Conservation (phyloP, 1,140 invertebrate species). For the Nasonia giraulti region DNA sequence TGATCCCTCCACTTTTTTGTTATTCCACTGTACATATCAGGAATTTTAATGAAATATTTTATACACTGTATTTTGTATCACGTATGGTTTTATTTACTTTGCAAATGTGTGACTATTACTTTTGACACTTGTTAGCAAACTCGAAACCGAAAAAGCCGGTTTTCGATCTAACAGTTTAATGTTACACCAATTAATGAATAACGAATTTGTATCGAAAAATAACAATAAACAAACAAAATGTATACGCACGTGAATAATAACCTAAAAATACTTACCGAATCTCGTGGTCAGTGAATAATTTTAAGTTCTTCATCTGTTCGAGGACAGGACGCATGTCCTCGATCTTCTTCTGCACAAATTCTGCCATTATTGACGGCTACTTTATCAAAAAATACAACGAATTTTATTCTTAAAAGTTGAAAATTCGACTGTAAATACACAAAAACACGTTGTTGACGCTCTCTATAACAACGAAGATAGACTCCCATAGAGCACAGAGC, state of each 20-base stretch:
- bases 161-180: constrained; percentile 6
- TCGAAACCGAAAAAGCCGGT: no score
- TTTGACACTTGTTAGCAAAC: no score
- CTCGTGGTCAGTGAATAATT: constrained; percentile 81
- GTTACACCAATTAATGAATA: constrained; percentile 28
- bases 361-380: constrained; percentile 77
- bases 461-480: no score
- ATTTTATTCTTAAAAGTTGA: no score
- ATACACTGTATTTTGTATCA: no score
- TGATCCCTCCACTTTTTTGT: constrained; percentile 80
- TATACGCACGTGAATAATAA: constrained; percentile 37
- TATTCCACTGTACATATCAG: constrained; percentile 76
- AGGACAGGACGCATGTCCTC: constrained; percentile 84
- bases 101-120: no score
- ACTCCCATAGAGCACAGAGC: no score
- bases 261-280: constrained; percentile 74
- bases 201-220: constrained; percentile 9
- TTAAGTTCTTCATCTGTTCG: constrained; percentile 81
- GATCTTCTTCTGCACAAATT: constrained; percentile 82
- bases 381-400: background rate
- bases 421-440: background rate
- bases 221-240: constrained; percentile 43
- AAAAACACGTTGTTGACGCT: background rate
- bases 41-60: background rate
- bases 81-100: no score